Evolutionary conservation across 2,797 vertebrate species (phyloP), one percentile per base, ranked within the genome.

Genomic region (Cyclura pinguis): DNA sequence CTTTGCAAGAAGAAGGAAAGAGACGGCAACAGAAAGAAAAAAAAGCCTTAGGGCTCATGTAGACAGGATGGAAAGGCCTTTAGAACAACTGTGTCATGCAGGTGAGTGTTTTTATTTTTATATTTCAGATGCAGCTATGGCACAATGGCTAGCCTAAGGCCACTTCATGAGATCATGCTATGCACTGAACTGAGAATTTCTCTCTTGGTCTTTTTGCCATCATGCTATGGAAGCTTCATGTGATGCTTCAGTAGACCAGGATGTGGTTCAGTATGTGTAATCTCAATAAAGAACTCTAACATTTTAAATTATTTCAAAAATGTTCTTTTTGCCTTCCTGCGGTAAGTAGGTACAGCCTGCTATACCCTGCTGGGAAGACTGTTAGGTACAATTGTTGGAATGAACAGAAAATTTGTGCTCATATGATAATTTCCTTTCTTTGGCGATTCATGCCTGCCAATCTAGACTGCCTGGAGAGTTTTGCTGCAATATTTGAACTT

Each of bases 401-500:
- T 82, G 32, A 64, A 10, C 35, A 27, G 67, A 86, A 83, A 50
- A 73, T 29, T 84, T 90, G 32, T 90, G 14, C 4, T 92, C 57
- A 81, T 22, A 76, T 89, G 35, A 50, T 91, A 93, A 42, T 47
- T 87, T 93, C 42, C 5, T 90, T 92, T 87, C 57, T 91, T 92
- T 89, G 80, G 64, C 13, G 90, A 24, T 91, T 94, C 0, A 0
- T 24, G 81, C 16, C 78, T 82, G 16, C 85, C 93, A 88, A 81
- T 89, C 77, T 86, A 74, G 64, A 85, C 74, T 82, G 20, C 32
- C 91, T 62, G 73, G 67, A 32, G 94, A 89, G 27, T 85, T 92
- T 88, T 27, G 74, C 1, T 85, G 59, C 18, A 77, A 77, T 84
- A 59, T 93, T 93, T 95, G 92, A 94, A 93, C 74, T 88, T 3